These are phyloP conservation scores for Lithosia quadra DNA, from an alignment of 2,888 invertebrate species.

Conservation along the genomic window DNA sequence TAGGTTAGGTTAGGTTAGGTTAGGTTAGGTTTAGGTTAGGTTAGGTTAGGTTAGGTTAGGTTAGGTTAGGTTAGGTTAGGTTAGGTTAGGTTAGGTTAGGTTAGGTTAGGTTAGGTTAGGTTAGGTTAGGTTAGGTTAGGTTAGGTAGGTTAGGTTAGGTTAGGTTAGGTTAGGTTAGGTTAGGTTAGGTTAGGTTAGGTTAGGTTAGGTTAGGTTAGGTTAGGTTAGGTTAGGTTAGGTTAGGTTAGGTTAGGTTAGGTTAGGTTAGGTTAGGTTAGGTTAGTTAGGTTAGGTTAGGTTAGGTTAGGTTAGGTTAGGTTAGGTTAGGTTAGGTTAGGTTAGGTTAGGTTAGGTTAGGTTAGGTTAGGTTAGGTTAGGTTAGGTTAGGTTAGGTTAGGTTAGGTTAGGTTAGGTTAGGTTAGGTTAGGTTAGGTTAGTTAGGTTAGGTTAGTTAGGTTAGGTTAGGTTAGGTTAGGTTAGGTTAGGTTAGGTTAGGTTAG, in stretches of 20 bases:
- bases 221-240: conserved; percentile 41
- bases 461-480: conserved; percentile 9
- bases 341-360: conserved; percentile 9
- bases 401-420: conserved; percentile 26
- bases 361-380: conserved; percentile 9
- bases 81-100: conserved; percentile 36
- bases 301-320: conserved; percentile 26
- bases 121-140: conserved; percentile 37
- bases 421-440: conserved; percentile 26
- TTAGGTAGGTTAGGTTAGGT: conserved; percentile 41
- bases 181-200: conserved; percentile 33
- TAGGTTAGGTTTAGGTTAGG: conserved; percentile 21
- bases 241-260: conserved; percentile 22
- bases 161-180: conserved; percentile 35
- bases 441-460: conserved; percentile 12
- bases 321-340: conserved; percentile 26
- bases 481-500: no score
- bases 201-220: conserved; percentile 37
- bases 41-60: conserved; percentile 37
- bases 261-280: conserved; percentile 20
- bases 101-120: conserved; percentile 34
- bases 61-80: conserved; percentile 42
- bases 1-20: conserved; percentile 37
- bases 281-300: conserved; percentile 16
- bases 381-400: conserved; percentile 23